These are phyloP conservation scores for Eupithecia tripunctaria DNA, from an alignment of 2,888 invertebrate genomes.

Conservation along the genomic window DNA sequence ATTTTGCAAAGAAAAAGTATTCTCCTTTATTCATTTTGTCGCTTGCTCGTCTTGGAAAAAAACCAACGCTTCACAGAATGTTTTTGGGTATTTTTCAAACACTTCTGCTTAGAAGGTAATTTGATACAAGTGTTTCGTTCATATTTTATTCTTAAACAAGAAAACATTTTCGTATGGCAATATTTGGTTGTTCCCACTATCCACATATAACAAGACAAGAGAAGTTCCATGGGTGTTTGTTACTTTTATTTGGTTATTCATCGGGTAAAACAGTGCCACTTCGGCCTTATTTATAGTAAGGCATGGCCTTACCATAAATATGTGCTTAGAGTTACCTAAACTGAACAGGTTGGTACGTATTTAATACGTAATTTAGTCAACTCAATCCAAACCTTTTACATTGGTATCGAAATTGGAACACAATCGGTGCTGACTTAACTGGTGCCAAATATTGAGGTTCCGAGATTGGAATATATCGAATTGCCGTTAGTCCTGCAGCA, in stretches of 20 bases:
- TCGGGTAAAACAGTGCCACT: not conserved
- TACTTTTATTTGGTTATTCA: not conserved
- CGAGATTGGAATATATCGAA: not conserved
- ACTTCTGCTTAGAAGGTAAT: slow-evolving; percentile 10
- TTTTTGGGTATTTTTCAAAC: slow-evolving; percentile 21
- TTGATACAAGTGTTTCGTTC: not conserved
- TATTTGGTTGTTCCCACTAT: not conserved
- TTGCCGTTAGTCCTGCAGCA: not conserved
- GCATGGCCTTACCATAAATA: not conserved
- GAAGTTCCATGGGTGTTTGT: not conserved
- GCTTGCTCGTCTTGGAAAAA: slow-evolving; percentile 49
- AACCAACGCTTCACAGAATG: slow-evolving; percentile 32
- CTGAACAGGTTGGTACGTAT: not conserved
- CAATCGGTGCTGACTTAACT: not conserved
- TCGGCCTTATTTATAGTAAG: no score
- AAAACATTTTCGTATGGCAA: not conserved
- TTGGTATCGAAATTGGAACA: not conserved
- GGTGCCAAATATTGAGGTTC: not conserved
- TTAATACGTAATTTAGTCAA: not conserved
- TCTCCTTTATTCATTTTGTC: slow-evolving; percentile 70
- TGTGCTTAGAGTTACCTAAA: not conserved
- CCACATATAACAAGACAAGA: not conserved
- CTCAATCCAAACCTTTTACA: not conserved
- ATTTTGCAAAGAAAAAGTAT: slow-evolving; percentile 75
- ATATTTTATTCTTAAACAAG: not conserved